These are phyloP conservation scores for Dilophus febrilis DNA, from an alignment of 2,888 invertebrate genomes.

Conservation along the genomic window DNA sequence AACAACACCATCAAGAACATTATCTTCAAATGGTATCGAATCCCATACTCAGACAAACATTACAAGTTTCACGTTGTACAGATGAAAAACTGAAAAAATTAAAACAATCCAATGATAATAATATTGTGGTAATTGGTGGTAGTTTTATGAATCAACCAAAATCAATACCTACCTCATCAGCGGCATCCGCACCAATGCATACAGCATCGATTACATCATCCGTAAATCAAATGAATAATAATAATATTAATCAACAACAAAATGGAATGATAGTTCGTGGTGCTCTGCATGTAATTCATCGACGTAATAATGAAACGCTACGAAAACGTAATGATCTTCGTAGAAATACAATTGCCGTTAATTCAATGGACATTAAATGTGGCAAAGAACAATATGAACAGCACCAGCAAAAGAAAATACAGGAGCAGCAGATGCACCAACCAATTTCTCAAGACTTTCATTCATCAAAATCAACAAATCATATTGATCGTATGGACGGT, in stretches of 20 bases:
- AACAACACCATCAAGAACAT: background rate
- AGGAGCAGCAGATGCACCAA: too few relatives aligned
- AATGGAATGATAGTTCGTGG: background rate
- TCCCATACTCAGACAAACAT: background rate
- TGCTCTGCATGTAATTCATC: slow-evolving; percentile 9
- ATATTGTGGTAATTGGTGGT: slow-evolving; percentile 7
- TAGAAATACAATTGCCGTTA: slow-evolving; percentile 13
- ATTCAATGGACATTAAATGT: slow-evolving; percentile 9
- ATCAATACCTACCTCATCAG: background rate
- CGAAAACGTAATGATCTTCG: slow-evolving; percentile 9
- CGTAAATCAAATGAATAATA: background rate
- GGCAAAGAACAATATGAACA: too few relatives aligned
- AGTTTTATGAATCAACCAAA: too few relatives aligned
- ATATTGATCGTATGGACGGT: slow-evolving; percentile 7
- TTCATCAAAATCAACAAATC: slow-evolving; percentile 9
- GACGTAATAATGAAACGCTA: slow-evolving; percentile 5
- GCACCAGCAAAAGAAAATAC: background rate
- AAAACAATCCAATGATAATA: slow-evolving; percentile 5
- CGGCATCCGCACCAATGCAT: background rate
- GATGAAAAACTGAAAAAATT: slow-evolving; percentile 2
- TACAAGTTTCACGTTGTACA: background rate
- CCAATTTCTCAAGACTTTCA: too few relatives aligned
- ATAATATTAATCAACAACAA: background rate
- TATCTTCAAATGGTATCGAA: too few relatives aligned
- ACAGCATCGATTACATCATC: background rate